These are phyloP conservation scores for Chaetoderma sp. DNA, from an alignment of 2,888 invertebrate species.

Conservation along the genomic window DNA sequence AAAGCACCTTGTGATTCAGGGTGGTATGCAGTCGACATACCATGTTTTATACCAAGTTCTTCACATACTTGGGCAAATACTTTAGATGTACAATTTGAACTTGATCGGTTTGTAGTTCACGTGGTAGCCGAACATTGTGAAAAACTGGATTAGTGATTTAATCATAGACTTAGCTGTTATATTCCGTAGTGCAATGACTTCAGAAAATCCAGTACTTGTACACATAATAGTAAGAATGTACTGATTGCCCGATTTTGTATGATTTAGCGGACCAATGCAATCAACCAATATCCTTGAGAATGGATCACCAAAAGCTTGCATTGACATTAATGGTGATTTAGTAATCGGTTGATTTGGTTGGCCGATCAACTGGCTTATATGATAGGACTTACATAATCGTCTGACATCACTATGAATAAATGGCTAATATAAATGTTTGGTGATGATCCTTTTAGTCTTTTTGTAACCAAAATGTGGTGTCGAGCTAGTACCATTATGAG, in stretches of 20 bases:
- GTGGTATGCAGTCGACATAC: constrained; percentile 13
- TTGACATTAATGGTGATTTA: constrained; percentile 6
- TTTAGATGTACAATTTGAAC: constrained; percentile 11
- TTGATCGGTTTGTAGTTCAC: constrained; percentile 17
- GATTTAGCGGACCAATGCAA: constrained; percentile 18
- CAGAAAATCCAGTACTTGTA: constrained; percentile 13
- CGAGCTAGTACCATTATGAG: too few species aligned
- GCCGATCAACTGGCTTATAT: constrained; percentile 13
- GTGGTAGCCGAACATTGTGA: constrained; percentile 16
- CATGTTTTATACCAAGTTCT: constrained; percentile 16
- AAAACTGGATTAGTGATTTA: constrained; percentile 3
- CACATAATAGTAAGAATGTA: constrained; percentile 21
- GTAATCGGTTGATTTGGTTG: constrained; percentile 1
- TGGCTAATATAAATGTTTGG: too few species aligned
- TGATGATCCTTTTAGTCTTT: too few species aligned
- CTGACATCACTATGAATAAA: constrained; percentile 10
- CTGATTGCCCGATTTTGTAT: constrained; percentile 7
- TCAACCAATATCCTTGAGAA: constrained; percentile 5
- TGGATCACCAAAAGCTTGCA: constrained; percentile 19
- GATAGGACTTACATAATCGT: constrained; percentile 8
- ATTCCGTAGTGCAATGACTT: constrained; percentile 15
- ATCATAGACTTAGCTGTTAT: not conserved
- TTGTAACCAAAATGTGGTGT: too few species aligned
- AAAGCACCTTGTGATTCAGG: constrained; percentile 11
- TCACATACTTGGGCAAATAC: constrained; percentile 11